Evolutionary conservation across 1,140 invertebrate genomes (phyloP), one percentile per base, ranked within the genome.

Genomic region (Oryctes rhinoceros): DNA sequence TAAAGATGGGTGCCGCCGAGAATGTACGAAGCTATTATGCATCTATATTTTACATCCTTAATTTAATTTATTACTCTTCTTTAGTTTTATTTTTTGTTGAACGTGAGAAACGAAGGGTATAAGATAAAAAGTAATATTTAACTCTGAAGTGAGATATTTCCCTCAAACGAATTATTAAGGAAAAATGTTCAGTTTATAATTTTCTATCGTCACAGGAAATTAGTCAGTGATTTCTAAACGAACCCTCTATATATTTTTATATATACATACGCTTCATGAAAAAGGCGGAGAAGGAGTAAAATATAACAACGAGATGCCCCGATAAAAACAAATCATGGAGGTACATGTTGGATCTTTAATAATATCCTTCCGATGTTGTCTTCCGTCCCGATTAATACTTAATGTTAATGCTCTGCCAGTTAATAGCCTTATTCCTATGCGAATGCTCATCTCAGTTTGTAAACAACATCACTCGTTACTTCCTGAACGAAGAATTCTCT

Each of bases 351-450:
- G 13, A 18, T 13, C 49, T 53, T 53, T 53, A 53, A 53, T 81
- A 81, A 81, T 81, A 65, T 77, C 77, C 77, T 78, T 78, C 78
- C 65, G 80, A 81, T 78, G 76, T 71, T 67, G 80, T 77, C 80
- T 81, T 81, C 80, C 80, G 80, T 59, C 35, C 65, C 76, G 77
- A 76, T 81, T 81, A 81, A 81, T 81, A 81, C 76, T 81, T 81
- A 76, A 81, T 81, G 80, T 44, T 81, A 81, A 81, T 81, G 76
- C 80, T 65, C 65, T 67, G 80, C 39, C 48, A 48, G 80, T 74
- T 81, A 81, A 81, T 78, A 81, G 76, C 80, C 76, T 78, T 81
- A 78, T 81, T 81, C 76, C 80, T 81, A 81, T 78, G 76, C 80
- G 80, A 62, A 75, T 76, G 75, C 37, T 44, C 35, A 37, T 48